Base-by-base conservation (phyloP, 2,888 invertebrate genomes). In the Ichneumoninae sp. region DNA sequence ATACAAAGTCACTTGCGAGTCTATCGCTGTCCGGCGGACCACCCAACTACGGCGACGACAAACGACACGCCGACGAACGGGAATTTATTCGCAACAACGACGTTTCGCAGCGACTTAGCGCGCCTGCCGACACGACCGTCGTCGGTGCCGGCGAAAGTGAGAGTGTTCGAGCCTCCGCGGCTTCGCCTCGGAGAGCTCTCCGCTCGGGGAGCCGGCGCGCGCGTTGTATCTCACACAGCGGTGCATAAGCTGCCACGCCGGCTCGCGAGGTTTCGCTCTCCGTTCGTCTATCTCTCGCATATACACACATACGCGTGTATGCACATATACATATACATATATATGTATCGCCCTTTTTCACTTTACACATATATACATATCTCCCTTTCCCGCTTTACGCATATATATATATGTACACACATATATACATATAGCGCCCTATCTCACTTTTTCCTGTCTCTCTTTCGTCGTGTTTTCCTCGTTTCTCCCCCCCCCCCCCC, bases 111-210 rank as follows among this genome's bases (percentile, higher is more conserved):
- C 71, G 84, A 75, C 89, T 13, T 47, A 16, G 87, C 88, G 87
- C 85, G 86, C 88, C 88, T 89, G 89, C 87, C 88, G 89, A 88
- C 88, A 88, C 88, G 89, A 89, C 91, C 90, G 92, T 91, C 91
- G 91, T 91, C 92, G 91, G 88, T 88, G 90, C 91, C 91, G 90
- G 90, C 93, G 92, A 93, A 93, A 93, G 93, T 92, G 92, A 93
- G 93, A 93, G 93, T 93, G 91, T 57, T 89, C 89, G 82, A 71
- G 76, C 60, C 79, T 70, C 52, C 65, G 87, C 88, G 86, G 88
- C 80, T 86, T 86, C 82, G 86, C 86, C 54, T 33, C 54, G 44
- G 22, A 36, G 33, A 44, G 47, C 71, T 69, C 36, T 26, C 83
- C 40, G 22, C 62, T 36, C 62, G 88, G 88, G 33, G 62, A 52